Conservation (phyloP, 2,113 vertebrate genomes). For the Manacus vitellinus region DNA sequence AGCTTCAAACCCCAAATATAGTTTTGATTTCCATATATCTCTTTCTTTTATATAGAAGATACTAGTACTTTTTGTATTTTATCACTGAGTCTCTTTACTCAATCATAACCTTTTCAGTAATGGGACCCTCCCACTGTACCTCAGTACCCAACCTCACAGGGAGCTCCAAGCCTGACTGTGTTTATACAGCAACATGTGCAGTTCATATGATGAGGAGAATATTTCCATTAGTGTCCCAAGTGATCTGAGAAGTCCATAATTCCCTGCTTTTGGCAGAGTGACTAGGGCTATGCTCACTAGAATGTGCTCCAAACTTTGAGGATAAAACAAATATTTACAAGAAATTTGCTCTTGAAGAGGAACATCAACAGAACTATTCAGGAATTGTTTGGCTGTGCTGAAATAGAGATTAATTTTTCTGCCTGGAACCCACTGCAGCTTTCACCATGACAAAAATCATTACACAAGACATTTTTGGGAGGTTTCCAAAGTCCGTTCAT, state of each 20-base stretch:
- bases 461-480: not conserved
- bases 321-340: not conserved
- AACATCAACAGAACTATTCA: not conserved
- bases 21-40: not conserved
- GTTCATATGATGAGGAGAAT: not conserved
- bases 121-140: not conserved
- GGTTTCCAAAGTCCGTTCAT: conserved; percentile 39
- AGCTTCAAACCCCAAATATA: not conserved
- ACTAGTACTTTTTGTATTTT: not conserved
- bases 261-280: not conserved
- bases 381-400: not conserved
- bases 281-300: not conserved
- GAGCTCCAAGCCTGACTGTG: not conserved
- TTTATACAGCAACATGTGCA: not conserved
- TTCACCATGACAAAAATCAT: not conserved
- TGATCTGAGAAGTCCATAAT: not conserved
- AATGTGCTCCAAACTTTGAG: not conserved
- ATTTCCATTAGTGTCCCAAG: not conserved
- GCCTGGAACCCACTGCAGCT: not conserved
- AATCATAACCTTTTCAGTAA: not conserved
- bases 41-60: not conserved
- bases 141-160: not conserved
- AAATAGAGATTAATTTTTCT: conserved; percentile 24
- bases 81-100: not conserved
- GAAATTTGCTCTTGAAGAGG: not conserved